Conservation (phyloP, 2,113 vertebrate genomes). For the Cathartes aura region DNA sequence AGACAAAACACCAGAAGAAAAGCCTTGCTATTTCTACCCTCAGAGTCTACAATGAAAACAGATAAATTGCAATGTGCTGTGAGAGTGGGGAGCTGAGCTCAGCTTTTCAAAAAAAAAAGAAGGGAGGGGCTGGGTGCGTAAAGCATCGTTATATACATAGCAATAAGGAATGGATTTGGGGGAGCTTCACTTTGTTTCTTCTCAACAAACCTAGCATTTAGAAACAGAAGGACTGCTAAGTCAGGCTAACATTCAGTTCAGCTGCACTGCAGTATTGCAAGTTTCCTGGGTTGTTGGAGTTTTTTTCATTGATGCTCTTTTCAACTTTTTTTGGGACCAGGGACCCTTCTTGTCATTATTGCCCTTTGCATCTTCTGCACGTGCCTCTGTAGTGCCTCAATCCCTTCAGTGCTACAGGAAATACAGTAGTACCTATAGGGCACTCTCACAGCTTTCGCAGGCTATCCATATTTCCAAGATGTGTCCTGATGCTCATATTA, state of each 20-base stretch:
- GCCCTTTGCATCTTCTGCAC: not conserved
- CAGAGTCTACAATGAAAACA: not conserved
- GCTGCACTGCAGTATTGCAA: no score
- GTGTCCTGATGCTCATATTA: not conserved
- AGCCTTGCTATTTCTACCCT: not conserved
- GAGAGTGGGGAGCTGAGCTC: not conserved
- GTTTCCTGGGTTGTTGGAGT: not conserved
- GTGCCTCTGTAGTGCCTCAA: not conserved
- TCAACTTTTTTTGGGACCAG: not conserved
- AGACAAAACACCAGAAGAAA: conserved; percentile 15
- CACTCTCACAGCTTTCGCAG: not conserved
- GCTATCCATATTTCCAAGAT: not conserved
- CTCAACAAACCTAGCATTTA: not conserved
- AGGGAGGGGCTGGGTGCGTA: not conserved
- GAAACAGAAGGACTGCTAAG: not conserved
- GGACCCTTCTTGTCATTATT: not conserved
- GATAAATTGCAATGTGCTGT: not conserved
- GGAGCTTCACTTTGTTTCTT: not conserved
- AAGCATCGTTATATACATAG: not conserved
- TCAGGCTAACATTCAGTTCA: not conserved
- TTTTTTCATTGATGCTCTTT: not conserved
- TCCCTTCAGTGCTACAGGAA: not conserved
- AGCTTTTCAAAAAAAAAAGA: not conserved
- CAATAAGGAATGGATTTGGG: not conserved
- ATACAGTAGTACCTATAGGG: no score